These are phyloP conservation scores for Formicarius rufipectus DNA, from an alignment of 2,113 vertebrate species.

Conservation along the genomic window DNA sequence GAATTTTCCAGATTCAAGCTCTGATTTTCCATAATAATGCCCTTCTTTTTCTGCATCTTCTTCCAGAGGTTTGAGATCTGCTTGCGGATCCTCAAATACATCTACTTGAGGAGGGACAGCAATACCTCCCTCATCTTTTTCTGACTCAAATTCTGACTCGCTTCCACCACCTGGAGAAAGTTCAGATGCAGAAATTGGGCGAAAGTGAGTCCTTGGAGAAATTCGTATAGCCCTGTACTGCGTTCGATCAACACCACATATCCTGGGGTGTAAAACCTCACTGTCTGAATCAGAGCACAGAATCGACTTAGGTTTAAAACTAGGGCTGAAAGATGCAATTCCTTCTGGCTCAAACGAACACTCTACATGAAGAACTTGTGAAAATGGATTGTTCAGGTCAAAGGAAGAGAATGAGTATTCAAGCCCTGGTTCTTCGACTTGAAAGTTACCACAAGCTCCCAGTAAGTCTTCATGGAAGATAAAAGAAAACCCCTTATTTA, in stretches of 20 bases:
- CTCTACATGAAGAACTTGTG: conserved; percentile 97
- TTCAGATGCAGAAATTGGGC: conserved; percentile 96
- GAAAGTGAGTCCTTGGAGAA: conserved; percentile 98
- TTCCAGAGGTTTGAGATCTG: conserved; percentile 96
- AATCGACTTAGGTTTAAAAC: conserved; percentile 96
- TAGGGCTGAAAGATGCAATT: conserved; percentile 92
- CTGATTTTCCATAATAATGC: conserved; percentile 94
- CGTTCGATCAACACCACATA: conserved; percentile 91
- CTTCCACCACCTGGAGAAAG: conserved; percentile 93
- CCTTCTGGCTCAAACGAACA: conserved; percentile 97
- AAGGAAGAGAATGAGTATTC: conserved; percentile 95
- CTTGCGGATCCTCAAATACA: conserved; percentile 92
- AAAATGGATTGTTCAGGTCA: conserved; percentile 94
- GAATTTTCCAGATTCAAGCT: conserved; percentile 98
- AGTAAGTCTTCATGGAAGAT: conserved; percentile 99
- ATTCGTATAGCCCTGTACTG: conserved; percentile 98
- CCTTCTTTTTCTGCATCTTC: conserved; percentile 98
- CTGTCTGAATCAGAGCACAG: conserved; percentile 94
- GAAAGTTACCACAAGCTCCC: conserved; percentile 90
- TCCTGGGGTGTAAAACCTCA: conserved; percentile 86
- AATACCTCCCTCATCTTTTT: conserved; percentile 89
- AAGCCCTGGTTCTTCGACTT: conserved; percentile 88
- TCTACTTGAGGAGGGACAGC: conserved; percentile 82
- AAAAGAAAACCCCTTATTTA: conserved; percentile 96
- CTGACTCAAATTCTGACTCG: conserved; percentile 94